Evolutionary conservation across 2,888 invertebrate species (phyloP).

Genomic region (Eubasilissa splendida): DNA sequence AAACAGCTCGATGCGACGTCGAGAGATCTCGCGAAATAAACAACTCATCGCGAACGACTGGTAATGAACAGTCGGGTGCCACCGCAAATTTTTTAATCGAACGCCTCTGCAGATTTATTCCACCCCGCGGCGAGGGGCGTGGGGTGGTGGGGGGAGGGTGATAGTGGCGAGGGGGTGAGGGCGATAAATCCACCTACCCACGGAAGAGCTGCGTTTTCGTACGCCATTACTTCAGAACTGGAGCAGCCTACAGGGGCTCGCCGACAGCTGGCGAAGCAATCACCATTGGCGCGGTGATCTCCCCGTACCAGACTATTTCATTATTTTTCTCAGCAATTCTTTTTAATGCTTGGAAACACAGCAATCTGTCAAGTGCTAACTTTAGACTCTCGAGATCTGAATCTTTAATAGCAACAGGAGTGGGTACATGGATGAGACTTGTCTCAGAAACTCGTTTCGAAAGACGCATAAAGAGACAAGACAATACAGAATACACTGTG

Average conservation of each 20-base stretch:
- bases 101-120: conserved; percentile 48
- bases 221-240: neutral
- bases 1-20: neutral
- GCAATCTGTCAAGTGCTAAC: no score
- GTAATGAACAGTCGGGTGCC: conserved; percentile 42
- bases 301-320: no score
- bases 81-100: conserved; percentile 45
- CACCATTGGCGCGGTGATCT: neutral
- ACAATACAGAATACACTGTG: no score
- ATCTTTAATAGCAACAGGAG: no score
- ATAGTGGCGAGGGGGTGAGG: neutral
- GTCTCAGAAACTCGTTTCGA: no score
- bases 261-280: conserved; percentile 12
- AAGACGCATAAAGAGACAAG: no score
- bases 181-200: neutral
- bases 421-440: no score
- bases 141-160: no score
- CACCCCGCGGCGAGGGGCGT: conserved; percentile 22
- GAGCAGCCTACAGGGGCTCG: neutral
- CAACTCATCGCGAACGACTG: conserved; percentile 22
- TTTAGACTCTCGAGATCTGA: no score
- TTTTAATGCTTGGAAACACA: no score
- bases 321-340: no score
- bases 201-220: neutral
- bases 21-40: neutral